Evolutionary conservation across 2,888 invertebrate genomes (phyloP), one percentile per base, ranked within the genome.

Genomic region (Prosopocoilus inquinatus): DNA sequence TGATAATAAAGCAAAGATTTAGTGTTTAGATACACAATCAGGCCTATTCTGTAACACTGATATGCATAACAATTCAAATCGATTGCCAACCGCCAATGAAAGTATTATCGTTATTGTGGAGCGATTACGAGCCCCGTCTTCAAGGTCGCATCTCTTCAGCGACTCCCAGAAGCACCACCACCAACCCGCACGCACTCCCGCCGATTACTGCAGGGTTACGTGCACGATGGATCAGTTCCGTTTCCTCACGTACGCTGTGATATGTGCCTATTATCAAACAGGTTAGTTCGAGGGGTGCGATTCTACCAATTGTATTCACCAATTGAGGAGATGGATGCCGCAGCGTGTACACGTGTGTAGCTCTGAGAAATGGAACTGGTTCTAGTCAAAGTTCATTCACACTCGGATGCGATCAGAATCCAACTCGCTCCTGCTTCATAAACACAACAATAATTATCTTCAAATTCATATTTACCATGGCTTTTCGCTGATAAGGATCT

Each of bases 351-450:
- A 12, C 47, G 38, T 45, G 15, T 47, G 51, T 69, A 65, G 59
- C 66, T 65, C 66, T 62, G 65, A 70, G 70, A 70, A 69, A 66
- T 63, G 66, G 64, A 71, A 73, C 72, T 72, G 72, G 73, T 72
- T 74, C 67, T 64, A 64, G 62, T 64, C 66, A 67, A 70, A 70
- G 74, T 74, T 74, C 74, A 72, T 74, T 74, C 72, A 74, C 73
- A 69, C 69, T 50, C 13, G 61, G 67, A 67, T 70, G 67, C 66
- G 68, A 69, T 66, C 69, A 62, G 61, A 63, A 66, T 63, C 58
- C 49, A 47, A 57, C 62, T 60, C 59, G 51, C 50, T 53, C 59
- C 62, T 59, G 65, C 66, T 64, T 70, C 67, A 66, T 67, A 69
- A 67, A 66, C 67, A 64, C 67, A 45, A 36, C 48, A 68, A 67